Evolutionary conservation across 2,113 vertebrate species (phyloP).

Genomic region (Paraplagusia blochii): DNA sequence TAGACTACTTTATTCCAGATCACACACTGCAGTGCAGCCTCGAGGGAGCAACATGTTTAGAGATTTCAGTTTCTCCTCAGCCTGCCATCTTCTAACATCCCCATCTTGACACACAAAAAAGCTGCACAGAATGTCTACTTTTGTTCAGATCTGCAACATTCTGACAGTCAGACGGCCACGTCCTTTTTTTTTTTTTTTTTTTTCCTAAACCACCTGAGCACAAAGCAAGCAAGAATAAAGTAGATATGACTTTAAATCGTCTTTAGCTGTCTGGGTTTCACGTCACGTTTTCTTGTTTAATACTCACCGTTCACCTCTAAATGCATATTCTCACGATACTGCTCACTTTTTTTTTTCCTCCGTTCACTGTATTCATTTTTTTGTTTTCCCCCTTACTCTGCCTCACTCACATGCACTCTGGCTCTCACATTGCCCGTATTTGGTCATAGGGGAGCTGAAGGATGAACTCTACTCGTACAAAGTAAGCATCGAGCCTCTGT

Average conservation of each 20-base stretch:
- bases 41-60: constrained; percentile 58
- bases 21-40: constrained; percentile 45
- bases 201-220: constrained; percentile 17
- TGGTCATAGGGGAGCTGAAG: constrained; percentile 60
- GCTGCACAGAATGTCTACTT: constrained; percentile 23
- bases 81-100: constrained; percentile 1
- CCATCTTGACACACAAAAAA: constrained; percentile 1
- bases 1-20: constrained; percentile 57
- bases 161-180: constrained; percentile 4
- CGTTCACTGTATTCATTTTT: constrained; percentile 21
- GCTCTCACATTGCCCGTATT: constrained; percentile 63
- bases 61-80: constrained; percentile 32
- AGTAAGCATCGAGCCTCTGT: constrained; percentile 39
- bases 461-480: constrained; percentile 53
- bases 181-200: neutral
- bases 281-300: constrained; percentile 27
- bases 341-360: neutral
- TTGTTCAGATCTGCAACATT: constrained; percentile 32
- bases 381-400: constrained; percentile 3
- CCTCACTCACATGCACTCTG: constrained; percentile 23
- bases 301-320: constrained; percentile 33
- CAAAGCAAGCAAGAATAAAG: constrained; percentile 19
- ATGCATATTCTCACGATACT: neutral
- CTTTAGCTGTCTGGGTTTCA: constrained; percentile 1
- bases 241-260: constrained; percentile 11